These are phyloP conservation scores for Alsophila aescularia DNA, from an alignment of 2,888 invertebrate species.

Conservation along the genomic window DNA sequence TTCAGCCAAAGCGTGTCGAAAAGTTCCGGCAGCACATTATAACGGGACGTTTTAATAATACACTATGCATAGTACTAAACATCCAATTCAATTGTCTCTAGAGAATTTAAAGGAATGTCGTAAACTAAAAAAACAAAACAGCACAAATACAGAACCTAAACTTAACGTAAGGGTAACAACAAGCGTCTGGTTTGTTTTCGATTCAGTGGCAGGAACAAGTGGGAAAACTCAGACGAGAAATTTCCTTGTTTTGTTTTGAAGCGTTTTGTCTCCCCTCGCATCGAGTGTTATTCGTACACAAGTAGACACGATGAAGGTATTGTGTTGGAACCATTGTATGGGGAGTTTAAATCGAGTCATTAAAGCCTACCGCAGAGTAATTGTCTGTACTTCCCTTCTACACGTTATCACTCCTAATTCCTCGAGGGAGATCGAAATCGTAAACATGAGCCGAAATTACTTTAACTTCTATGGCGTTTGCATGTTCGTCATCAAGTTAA, in stretches of 20 bases:
- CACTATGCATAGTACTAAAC: not conserved
- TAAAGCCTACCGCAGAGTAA: constrained; percentile 61
- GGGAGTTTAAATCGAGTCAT: constrained; percentile 70
- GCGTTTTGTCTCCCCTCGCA: constrained; percentile 66
- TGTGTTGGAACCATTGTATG: constrained; percentile 63
- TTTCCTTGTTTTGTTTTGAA: constrained; percentile 73
- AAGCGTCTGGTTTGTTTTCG: constrained; percentile 39
- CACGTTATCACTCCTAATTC: constrained; percentile 57
- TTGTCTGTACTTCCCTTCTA: constrained; percentile 60
- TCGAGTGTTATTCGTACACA: constrained; percentile 61
- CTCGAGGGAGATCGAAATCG: constrained; percentile 43
- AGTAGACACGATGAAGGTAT: constrained; percentile 63
- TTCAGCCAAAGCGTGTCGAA: not conserved
- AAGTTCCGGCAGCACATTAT: not conserved
- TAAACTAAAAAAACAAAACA: constrained; percentile 11
- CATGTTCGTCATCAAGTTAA: not conserved
- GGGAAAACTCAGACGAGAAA: constrained; percentile 68
- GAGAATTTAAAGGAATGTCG: not conserved
- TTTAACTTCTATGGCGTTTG: not conserved
- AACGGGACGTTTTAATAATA: not conserved
- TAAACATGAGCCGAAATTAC: not conserved
- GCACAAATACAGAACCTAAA: not conserved
- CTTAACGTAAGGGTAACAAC: constrained; percentile 30
- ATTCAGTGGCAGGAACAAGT: constrained; percentile 48
- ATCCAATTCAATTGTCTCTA: not conserved